Evolutionary conservation across 2,113 vertebrate genomes (phyloP).

Genomic region (Micromys minutus): DNA sequence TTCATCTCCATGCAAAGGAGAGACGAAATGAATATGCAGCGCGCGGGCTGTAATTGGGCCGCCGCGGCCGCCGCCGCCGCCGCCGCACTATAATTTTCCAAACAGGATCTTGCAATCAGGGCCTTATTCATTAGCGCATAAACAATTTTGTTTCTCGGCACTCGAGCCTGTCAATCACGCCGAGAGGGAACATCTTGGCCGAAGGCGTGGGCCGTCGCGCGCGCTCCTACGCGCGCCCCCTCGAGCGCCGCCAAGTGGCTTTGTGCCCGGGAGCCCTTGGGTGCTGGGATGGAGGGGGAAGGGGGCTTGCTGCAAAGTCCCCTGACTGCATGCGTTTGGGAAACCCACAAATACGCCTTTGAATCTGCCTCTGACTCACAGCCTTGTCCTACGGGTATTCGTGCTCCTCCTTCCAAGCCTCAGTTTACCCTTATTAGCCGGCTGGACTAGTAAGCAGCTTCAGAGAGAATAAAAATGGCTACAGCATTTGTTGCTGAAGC

Average conservation of each 20-base stretch:
- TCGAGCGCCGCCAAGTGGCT: constrained; percentile 74
- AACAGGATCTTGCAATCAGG: constrained; percentile 99
- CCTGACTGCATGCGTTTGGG: neutral
- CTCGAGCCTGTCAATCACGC: constrained; percentile 99
- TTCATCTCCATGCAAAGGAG: constrained; percentile 98
- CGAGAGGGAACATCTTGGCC: constrained; percentile 90
- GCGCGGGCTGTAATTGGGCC: constrained; percentile 99
- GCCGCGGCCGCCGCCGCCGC: constrained; percentile 89
- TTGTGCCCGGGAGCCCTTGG: constrained; percentile 49
- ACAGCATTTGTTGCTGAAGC: neutral
- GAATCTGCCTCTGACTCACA: neutral
- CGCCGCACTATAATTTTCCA: constrained; percentile 99
- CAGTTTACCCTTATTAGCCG: neutral
- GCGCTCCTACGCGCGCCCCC: constrained; percentile 69
- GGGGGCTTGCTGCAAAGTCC: neutral
- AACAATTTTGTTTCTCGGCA: constrained; percentile 99
- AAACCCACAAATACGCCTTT: rapidly evolving
- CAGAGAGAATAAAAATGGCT: neutral
- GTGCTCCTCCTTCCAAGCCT: neutral
- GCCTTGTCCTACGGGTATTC: neutral
- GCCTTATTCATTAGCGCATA: constrained; percentile 99
- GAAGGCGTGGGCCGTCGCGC: constrained; percentile 79
- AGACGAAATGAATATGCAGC: constrained; percentile 99
- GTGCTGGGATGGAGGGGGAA: neutral
- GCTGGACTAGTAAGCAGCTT: neutral